A percentile compares a stretch with the other conserved stretches of the same genome.
Conservation (phyloP, 2,888 invertebrate genomes). For the Calliopum simillimum region DNA sequence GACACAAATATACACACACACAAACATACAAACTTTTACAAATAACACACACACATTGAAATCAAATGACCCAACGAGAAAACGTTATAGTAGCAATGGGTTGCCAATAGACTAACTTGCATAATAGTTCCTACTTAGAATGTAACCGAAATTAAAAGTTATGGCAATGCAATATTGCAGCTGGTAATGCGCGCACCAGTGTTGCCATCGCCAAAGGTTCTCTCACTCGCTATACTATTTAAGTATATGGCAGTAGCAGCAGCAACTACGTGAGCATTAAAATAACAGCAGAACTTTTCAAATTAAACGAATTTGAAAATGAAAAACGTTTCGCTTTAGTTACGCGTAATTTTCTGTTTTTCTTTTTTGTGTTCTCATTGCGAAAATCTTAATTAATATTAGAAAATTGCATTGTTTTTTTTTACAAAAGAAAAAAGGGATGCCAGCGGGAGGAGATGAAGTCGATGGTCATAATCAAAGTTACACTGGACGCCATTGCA, state of each 20-base stretch:
- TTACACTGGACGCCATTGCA: background rate
- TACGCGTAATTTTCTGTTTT: background rate
- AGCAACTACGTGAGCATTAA: background rate
- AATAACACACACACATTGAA: no score
- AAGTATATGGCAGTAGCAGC: background rate
- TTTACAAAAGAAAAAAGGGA: no score
- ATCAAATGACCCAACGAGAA: no score
- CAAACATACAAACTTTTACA: background rate
- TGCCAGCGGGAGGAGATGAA: background rate
- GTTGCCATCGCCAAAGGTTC: no score
- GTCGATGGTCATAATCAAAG: background rate
- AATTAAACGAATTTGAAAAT: slow-evolving; percentile 18
- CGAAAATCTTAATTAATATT: slow-evolving; percentile 34
- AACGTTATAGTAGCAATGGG: no score
- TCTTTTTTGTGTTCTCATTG: background rate
- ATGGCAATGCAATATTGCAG: background rate
- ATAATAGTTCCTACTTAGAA: no score
- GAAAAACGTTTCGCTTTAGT: slow-evolving; percentile 2
- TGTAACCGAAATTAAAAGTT: no score
- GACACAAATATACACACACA: background rate
- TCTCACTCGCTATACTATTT: no score
- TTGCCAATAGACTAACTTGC: no score
- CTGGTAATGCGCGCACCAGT: background rate
- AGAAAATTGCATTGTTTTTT: slow-evolving; percentile 24
- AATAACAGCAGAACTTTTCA: slow-evolving; percentile 20